phyloP scores from a whole-genome alignment of 2,797 vertebrate species.

The Sebastes goodei region DNA sequence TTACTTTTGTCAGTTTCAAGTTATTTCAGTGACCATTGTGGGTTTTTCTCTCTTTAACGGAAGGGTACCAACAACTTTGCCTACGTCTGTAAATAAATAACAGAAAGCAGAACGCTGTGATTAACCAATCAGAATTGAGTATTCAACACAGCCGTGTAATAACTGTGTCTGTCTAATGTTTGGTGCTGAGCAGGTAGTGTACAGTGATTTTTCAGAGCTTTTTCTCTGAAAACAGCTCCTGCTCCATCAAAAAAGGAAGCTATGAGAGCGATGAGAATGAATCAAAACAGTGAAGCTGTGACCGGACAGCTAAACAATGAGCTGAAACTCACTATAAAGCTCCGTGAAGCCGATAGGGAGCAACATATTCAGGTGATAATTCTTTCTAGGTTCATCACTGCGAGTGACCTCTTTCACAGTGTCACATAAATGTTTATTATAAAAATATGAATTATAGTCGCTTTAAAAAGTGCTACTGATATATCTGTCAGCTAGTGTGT shows the following conservation, averaged over 20 bases:
- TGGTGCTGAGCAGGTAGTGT: neutral
- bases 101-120: too few species aligned
- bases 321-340: neutral
- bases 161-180: neutral
- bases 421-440: neutral
- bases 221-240: neutral
- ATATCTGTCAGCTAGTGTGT: neutral
- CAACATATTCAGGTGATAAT: neutral
- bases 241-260: neutral
- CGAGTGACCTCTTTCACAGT: neutral
- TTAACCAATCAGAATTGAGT: too few species aligned
- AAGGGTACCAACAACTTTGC: too few species aligned
- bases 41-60: too few species aligned
- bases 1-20: too few species aligned
- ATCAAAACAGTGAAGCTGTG: neutral
- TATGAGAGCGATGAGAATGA: too few species aligned
- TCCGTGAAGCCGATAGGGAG: neutral
- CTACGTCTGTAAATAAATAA: too few species aligned
- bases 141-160: too few species aligned
- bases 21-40: too few species aligned
- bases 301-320: neutral
- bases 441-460: neutral
- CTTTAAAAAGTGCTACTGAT: neutral
- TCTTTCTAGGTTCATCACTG: neutral
- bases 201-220: neutral